Conservation (phyloP, 2,888 invertebrate genomes). For the Cosmia pyralina region DNA sequence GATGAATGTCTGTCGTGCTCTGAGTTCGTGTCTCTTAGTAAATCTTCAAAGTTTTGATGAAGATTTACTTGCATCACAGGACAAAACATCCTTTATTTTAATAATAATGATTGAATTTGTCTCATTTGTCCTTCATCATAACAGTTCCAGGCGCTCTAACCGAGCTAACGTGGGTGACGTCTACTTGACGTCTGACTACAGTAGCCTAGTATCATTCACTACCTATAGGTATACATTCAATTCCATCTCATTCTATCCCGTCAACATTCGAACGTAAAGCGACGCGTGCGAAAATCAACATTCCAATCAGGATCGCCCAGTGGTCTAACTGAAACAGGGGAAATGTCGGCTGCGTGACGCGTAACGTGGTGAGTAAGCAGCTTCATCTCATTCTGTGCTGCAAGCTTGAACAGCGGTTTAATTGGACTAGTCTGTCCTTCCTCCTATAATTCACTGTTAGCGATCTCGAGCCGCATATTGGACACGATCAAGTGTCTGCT, state of each 20-base stretch:
- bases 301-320: slow-evolving; percentile 14
- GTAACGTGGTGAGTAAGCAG: slow-evolving; percentile 10
- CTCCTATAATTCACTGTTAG: slow-evolving; percentile 20
- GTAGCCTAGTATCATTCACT: background rate
- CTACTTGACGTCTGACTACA: slow-evolving; percentile 12
- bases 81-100: background rate
- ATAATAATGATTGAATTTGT: background rate
- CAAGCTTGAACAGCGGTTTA: slow-evolving; percentile 1
- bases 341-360: background rate
- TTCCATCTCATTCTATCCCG: background rate
- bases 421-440: slow-evolving; percentile 26
- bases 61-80: slow-evolving; percentile 5
- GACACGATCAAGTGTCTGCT: slow-evolving; percentile 31
- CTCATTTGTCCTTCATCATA: background rate
- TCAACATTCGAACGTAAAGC: background rate
- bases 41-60: slow-evolving; percentile 6
- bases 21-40: background rate
- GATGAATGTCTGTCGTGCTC: slow-evolving; percentile 9
- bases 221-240: background rate
- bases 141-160: background rate
- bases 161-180: background rate
- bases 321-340: background rate
- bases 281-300: slow-evolving; percentile 3
- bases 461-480: slow-evolving; percentile 30
- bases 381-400: slow-evolving; percentile 21